Evolutionary conservation across 2,113 vertebrate species (phyloP).

Genomic region (Meles meles): DNA sequence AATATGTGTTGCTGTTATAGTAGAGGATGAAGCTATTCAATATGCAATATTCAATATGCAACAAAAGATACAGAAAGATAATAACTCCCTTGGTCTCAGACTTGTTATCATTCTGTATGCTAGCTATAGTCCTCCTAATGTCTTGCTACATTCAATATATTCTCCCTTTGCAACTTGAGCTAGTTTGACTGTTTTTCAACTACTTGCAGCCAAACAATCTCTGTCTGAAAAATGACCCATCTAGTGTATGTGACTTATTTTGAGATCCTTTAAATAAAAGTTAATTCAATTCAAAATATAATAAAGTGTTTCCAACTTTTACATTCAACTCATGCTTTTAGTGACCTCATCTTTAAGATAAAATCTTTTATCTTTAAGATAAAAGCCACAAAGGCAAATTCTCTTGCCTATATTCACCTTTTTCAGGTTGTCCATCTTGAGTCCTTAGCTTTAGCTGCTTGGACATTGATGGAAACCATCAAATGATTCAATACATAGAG

Average conservation of each 20-base stretch:
- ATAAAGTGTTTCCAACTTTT: neutral
- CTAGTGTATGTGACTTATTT: slow-evolving; percentile 1
- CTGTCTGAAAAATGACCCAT: slow-evolving; percentile 25
- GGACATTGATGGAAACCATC: neutral
- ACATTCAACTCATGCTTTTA: neutral
- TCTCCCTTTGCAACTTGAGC: neutral
- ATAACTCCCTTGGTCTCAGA: neutral
- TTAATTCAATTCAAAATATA: slow-evolving; percentile 19
- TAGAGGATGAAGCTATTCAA: neutral
- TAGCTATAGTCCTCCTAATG: neutral
- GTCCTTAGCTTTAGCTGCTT: neutral
- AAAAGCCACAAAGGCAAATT: slow-evolving; percentile 4
- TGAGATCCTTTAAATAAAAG: slow-evolving; percentile 16
- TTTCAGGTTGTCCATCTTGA: neutral
- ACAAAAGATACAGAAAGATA: neutral
- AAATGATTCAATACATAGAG: neutral
- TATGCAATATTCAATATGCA: neutral
- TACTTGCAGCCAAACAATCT: neutral
- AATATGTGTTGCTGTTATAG: neutral
- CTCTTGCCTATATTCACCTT: neutral
- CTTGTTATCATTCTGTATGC: neutral
- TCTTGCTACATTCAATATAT: neutral
- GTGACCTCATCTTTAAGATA: slow-evolving; percentile 6
- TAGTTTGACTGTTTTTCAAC: slow-evolving; percentile 20
- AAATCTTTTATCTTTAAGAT: slow-evolving; percentile 8